These are phyloP conservation scores for Macrophya annulata DNA, from an alignment of 2,888 invertebrate species.

Conservation along the genomic window DNA sequence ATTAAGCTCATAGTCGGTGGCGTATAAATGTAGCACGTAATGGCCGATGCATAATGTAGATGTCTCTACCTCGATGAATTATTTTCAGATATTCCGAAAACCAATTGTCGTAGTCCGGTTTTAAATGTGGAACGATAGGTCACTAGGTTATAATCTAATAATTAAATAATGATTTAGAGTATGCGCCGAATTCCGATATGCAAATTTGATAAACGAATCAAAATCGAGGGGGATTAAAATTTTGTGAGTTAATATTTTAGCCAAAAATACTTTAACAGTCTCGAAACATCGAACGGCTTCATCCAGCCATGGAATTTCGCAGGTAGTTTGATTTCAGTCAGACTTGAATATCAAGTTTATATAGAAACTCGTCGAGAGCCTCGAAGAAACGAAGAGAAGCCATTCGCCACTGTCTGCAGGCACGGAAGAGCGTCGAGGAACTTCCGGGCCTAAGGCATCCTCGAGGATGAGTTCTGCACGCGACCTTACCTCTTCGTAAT, in stretches of 20 bases:
- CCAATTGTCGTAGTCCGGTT: background rate
- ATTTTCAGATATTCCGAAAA: conserved; percentile 10
- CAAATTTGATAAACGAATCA: background rate
- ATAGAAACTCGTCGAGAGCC: background rate
- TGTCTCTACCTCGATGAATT: background rate
- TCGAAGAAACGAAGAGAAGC: background rate
- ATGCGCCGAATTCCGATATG: background rate
- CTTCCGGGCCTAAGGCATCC: conserved; percentile 46
- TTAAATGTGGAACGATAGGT: background rate
- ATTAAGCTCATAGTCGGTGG: conserved; percentile 33
- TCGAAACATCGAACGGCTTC: background rate
- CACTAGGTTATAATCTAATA: background rate
- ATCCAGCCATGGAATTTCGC: background rate
- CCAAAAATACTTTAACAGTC: background rate
- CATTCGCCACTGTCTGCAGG: conserved; percentile 6
- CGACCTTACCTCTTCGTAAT: conserved; percentile 7
- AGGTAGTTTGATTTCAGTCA: conserved; percentile 13
- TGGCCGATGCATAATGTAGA: background rate
- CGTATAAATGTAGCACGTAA: background rate
- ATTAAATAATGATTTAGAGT: background rate
- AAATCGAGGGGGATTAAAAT: background rate
- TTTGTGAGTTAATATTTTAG: background rate
- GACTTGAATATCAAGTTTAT: conserved; percentile 18
- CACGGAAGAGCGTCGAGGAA: conserved; percentile 40
- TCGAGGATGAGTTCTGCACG: conserved; percentile 32